Base-by-base conservation (phyloP, 2,888 invertebrate genomes). In the Glyphotaelius pellucidus region DNA sequence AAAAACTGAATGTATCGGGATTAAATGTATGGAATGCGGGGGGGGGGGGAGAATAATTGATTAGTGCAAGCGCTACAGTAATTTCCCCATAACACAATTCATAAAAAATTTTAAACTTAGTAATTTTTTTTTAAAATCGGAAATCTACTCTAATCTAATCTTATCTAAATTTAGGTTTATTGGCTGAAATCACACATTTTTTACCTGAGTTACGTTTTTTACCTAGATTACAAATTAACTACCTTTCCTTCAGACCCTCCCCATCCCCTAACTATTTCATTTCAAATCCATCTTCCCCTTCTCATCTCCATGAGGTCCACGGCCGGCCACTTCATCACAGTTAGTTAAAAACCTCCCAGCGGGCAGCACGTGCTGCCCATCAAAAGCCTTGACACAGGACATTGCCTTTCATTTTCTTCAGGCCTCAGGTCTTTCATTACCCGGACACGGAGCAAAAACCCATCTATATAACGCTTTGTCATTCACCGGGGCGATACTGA, bases 271-370 rank as follows among this genome's bases (percentile, higher is more conserved):
- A 67, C n/a, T 2, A 67, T n/a, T 67, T 67, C 25, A 19, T 67
- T 9, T 25, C 67, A 67, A 67, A 25, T 25, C 67, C 67, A 67
- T n/a, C 67, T 67, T 67, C 9, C n/a, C 25, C 25, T 67, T 67
- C 67, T 67, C 67, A 67, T 67, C n/a, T 67, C 67, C 25, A 67
- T n/a, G 67, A 67, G 67, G 67, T 67, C 67, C 67, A 9, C 67
- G 67, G 25, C 25, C 67, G 67, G 25, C 25, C 67, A 67, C 67
- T 67, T 67, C 25, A n/a, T 67, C 67, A 67, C n/a, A 25, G 67
- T 67, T 67, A 67, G 67, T 67, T 67, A 67, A 67, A 67, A 67
- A 67, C 67, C 67, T 67, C 67, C 67, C 67, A 67, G 67, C 67
- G 67, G 67, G 67, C 67, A 67, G 5, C 67, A 67, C 67, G 67